phyloP scores from a whole-genome alignment of 2,797 vertebrate genomes.

The Eulemur albifrons region DNA sequence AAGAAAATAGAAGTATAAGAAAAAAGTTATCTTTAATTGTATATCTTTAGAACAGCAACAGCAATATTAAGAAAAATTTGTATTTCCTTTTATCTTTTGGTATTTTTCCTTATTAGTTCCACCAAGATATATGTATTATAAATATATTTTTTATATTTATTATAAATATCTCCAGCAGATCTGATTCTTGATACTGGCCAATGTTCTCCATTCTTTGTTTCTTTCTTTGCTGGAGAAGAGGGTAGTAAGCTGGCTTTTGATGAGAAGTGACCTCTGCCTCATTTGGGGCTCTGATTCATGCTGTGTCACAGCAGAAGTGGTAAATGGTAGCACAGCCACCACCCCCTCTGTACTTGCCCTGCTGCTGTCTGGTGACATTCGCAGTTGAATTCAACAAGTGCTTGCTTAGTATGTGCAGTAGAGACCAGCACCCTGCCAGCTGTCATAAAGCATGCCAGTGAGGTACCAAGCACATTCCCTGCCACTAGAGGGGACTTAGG shows the following conservation, averaged over 20 bases:
- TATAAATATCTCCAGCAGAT: not conserved
- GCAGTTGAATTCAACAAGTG: not conserved
- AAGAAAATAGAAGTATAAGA: not conserved
- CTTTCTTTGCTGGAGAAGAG: not conserved
- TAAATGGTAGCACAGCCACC: no score
- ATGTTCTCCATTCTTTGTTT: not conserved
- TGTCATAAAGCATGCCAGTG: rapidly evolving
- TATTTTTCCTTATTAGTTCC: not conserved
- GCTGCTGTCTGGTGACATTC: not conserved
- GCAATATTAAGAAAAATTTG: not conserved
- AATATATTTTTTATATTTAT: not conserved
- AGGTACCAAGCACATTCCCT: not conserved
- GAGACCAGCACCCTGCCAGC: not conserved
- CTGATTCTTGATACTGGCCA: not conserved
- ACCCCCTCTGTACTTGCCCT: not conserved
- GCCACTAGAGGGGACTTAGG: not conserved
- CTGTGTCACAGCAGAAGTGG: not conserved
- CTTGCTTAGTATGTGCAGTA: not conserved
- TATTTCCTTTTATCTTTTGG: not conserved
- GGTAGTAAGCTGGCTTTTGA: not conserved
- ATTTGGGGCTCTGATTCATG: not conserved
- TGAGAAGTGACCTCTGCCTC: not conserved
- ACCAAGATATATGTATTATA: not conserved
- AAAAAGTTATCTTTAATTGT: not conserved
- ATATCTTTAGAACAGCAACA: not conserved